Percentiles rank a stretch among this genome's conserved stretches.
phyloP scores from a whole-genome alignment of 2,113 vertebrate genomes.

The Cheilinus undulatus region DNA sequence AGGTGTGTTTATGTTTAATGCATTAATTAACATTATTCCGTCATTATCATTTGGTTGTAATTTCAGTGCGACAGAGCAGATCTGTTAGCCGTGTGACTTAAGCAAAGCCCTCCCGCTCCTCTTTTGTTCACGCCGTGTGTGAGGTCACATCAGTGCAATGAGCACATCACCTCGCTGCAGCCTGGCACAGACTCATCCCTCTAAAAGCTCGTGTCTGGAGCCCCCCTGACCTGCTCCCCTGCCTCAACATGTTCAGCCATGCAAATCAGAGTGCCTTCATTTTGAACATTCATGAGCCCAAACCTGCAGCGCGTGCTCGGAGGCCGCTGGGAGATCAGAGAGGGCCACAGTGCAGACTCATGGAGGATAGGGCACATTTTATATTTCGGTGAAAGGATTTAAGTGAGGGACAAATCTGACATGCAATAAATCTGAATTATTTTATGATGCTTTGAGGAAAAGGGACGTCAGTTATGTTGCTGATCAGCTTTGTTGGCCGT shows the following conservation, averaged over 20 bases:
- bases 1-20: too few relatives aligned
- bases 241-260: slow-evolving; percentile 68
- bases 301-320: slow-evolving; percentile 38
- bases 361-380: slow-evolving; percentile 16
- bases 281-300: slow-evolving; percentile 66
- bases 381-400: slow-evolving; percentile 21
- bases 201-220: slow-evolving; percentile 67
- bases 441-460: slow-evolving; percentile 11
- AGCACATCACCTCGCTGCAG: slow-evolving; percentile 57
- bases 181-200: slow-evolving; percentile 56
- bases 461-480: background rate
- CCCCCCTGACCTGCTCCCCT: slow-evolving; percentile 62
- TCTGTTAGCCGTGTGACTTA: slow-evolving; percentile 32
- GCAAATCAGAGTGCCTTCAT: slow-evolving; percentile 71
- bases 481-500: background rate
- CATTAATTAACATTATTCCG: too few relatives aligned
- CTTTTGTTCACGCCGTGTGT: slow-evolving; percentile 46
- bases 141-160: slow-evolving; percentile 60
- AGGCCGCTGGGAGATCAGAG: slow-evolving; percentile 37
- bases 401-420: slow-evolving; percentile 5
- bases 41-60: background rate
- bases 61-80: background rate
- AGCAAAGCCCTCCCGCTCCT: slow-evolving; percentile 34
- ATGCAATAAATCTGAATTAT: background rate
- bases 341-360: slow-evolving; percentile 6